Evolutionary conservation across 2,113 vertebrate genomes (phyloP).

Genomic region (Xenopus tropicalis): UCB_Xtro_10.0 CM004451.2:57463501-57464000

Average conservation of each 20-base stretch:
- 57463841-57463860: slow-evolving; percentile 38
- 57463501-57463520: slow-evolving; percentile 36
- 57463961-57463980: slow-evolving; percentile 3
- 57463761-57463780: slow-evolving; percentile 58
- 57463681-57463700: slow-evolving; percentile 55
- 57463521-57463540: slow-evolving; percentile 37
- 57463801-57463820: slow-evolving; percentile 49
- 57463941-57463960: background rate
- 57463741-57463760: slow-evolving; percentile 59
- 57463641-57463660: slow-evolving; percentile 52
- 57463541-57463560: slow-evolving; percentile 47
- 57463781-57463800: slow-evolving; percentile 52
- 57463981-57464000: background rate
- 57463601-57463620: slow-evolving; percentile 51
- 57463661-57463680: background rate
- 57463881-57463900: slow-evolving; percentile 38
- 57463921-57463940: slow-evolving; percentile 24
- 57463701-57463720: slow-evolving; percentile 55
- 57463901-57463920: slow-evolving; percentile 46
- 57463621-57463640: slow-evolving; percentile 42
- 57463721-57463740: slow-evolving; percentile 57
- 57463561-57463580: slow-evolving; percentile 51
- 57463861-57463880: slow-evolving; percentile 18
- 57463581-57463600: slow-evolving; percentile 54
- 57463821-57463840: slow-evolving; percentile 46